Evolutionary conservation across 2,888 invertebrate genomes (phyloP).

Genomic region (Serripes groenlandicus): DNA sequence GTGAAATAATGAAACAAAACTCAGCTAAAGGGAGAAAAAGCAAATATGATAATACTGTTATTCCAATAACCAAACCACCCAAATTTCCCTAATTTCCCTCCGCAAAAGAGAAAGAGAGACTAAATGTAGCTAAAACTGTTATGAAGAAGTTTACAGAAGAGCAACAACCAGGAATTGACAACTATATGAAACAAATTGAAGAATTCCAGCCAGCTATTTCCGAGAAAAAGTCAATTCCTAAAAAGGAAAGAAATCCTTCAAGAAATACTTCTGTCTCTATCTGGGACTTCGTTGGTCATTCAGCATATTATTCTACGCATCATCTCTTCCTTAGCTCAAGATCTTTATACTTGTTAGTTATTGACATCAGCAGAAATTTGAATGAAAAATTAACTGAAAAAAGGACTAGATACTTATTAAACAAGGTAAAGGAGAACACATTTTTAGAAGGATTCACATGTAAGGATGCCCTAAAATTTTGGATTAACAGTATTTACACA

Average conservation of each 20-base stretch:
- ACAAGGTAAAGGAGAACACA: background rate
- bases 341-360: slow-evolving; percentile 52
- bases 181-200: background rate
- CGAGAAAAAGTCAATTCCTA: background rate
- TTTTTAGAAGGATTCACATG: slow-evolving; percentile 43
- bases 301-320: slow-evolving; percentile 51
- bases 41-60: too few species aligned
- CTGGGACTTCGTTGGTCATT: slow-evolving; percentile 44
- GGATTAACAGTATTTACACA: slow-evolving; percentile 57
- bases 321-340: slow-evolving; percentile 56
- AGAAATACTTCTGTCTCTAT: slow-evolving; percentile 36
- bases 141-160: background rate
- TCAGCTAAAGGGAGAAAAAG: too few species aligned
- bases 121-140: too few species aligned
- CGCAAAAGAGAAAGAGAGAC: too few species aligned
- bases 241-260: background rate
- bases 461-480: slow-evolving; percentile 59
- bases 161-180: background rate
- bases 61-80: too few species aligned
- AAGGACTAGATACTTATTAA: too few species aligned
- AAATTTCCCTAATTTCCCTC: too few species aligned
- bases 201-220: background rate
- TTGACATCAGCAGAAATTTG: slow-evolving; percentile 40
- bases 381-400: background rate
- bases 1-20: background rate